Percentiles rank a stretch among this genome's conserved stretches.
These are phyloP conservation scores for Pelecanoides urinatrix DNA, from an alignment of 2,113 vertebrate species.

Conservation along the genomic window DNA sequence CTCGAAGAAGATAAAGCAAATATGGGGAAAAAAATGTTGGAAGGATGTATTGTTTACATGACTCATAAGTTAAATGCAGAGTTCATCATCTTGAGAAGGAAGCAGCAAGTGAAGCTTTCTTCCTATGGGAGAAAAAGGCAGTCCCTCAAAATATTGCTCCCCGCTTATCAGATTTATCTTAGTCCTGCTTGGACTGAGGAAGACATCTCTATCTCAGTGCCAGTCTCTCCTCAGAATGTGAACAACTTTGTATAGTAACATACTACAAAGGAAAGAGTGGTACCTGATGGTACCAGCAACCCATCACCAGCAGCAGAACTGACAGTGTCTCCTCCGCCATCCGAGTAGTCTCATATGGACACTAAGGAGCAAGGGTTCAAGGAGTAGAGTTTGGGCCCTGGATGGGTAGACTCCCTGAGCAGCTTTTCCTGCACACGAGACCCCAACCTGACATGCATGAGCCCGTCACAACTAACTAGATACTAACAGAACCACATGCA, in stretches of 20 bases:
- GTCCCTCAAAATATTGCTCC: neutral
- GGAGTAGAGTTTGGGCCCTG: neutral
- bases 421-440: neutral
- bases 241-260: neutral
- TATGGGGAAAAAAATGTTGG: neutral
- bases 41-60: neutral
- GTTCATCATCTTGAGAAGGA: neutral
- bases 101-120: neutral
- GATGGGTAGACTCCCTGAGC: neutral
- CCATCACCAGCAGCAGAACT: neutral
- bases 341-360: rapidly evolving
- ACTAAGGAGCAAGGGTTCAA: neutral
- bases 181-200: neutral
- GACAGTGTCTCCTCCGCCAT: neutral
- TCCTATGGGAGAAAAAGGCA: neutral
- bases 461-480: neutral
- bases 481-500: neutral
- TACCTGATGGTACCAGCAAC: neutral
- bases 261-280: neutral
- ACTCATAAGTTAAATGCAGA: neutral
- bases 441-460: rapidly evolving
- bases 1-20: neutral
- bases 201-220: neutral
- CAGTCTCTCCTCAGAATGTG: neutral
- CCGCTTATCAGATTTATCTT: neutral